Conservation (phyloP, 2,888 invertebrate genomes). For the Oegoconia quadripuncta region DNA sequence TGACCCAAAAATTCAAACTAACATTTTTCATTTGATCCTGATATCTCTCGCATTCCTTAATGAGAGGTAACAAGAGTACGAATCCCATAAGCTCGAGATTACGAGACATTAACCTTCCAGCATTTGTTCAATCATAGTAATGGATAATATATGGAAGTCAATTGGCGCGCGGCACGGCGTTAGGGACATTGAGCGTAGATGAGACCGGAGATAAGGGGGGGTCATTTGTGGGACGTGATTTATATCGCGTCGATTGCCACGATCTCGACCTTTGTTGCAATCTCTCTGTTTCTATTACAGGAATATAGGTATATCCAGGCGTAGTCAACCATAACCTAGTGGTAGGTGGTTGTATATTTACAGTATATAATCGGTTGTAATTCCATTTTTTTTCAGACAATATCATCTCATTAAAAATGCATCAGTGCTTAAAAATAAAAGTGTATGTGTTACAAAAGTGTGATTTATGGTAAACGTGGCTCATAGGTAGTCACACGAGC, state of each 20-base stretch:
- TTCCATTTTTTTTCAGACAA: no score
- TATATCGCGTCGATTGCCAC: slow-evolving; percentile 20
- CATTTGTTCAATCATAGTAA: slow-evolving; percentile 30
- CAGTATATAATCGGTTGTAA: no score
- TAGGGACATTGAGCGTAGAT: slow-evolving; percentile 24
- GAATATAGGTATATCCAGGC: no score
- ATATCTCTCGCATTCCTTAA: background rate
- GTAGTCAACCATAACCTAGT: no score
- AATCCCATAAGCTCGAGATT: slow-evolving; percentile 21
- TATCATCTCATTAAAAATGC: no score
- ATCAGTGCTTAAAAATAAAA: no score
- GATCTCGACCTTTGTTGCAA: slow-evolving; percentile 14
- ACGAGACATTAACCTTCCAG: slow-evolving; percentile 24
- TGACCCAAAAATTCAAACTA: background rate
- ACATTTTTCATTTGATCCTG: background rate
- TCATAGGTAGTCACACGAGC: no score
- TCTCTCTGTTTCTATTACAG: background rate
- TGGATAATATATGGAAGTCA: slow-evolving; percentile 32
- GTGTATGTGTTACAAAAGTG: no score
- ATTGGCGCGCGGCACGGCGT: slow-evolving; percentile 21
- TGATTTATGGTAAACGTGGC: no score
- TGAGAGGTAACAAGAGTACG: slow-evolving; percentile 14
- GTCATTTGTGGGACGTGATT: slow-evolving; percentile 27
- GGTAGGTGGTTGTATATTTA: background rate
- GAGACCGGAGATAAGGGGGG: slow-evolving; percentile 23